Conservation (phyloP, 2,113 vertebrate species). For the Stigmatopora nigra region DNA sequence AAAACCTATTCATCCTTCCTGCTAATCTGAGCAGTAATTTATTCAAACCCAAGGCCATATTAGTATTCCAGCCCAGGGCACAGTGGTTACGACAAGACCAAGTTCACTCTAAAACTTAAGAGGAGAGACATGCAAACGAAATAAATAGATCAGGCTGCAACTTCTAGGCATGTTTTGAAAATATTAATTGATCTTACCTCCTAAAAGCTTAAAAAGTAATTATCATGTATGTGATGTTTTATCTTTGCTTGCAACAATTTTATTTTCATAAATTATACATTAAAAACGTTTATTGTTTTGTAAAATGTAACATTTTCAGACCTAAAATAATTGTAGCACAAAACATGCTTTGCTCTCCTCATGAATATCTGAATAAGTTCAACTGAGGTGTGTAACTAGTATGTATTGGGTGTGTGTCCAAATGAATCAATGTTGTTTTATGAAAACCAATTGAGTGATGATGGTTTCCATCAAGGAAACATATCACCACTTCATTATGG, state of each 20-base stretch:
- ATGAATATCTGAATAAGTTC: conserved; percentile 53
- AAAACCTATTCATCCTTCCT: conserved; percentile 72
- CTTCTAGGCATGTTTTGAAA: conserved; percentile 33
- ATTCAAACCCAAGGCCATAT: conserved; percentile 72
- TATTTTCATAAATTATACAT: conserved; percentile 14
- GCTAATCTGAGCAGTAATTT: conserved; percentile 72
- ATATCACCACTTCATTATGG: conserved; percentile 68
- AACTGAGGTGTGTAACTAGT: conserved; percentile 23
- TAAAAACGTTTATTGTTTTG: neutral
- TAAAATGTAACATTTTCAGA: conserved; percentile 21
- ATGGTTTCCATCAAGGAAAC: conserved; percentile 62
- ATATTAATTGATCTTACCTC: conserved; percentile 6
- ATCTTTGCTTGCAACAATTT: neutral
- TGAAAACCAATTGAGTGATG: conserved; percentile 65
- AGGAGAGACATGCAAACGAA: conserved; percentile 39
- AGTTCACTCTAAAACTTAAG: conserved; percentile 60
- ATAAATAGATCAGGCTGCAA: conserved; percentile 46
- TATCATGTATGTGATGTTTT: neutral
- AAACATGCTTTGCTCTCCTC: conserved; percentile 23
- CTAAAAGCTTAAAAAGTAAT: conserved; percentile 3
- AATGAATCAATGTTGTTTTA: conserved; percentile 61
- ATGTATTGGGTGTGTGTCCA: conserved; percentile 23
- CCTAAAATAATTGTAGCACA: conserved; percentile 33
- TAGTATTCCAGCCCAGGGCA: conserved; percentile 71
- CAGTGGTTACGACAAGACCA: conserved; percentile 65